Evolutionary conservation across 2,797 vertebrate genomes (phyloP).

Genomic region (Eurystomus glaucurus): DNA sequence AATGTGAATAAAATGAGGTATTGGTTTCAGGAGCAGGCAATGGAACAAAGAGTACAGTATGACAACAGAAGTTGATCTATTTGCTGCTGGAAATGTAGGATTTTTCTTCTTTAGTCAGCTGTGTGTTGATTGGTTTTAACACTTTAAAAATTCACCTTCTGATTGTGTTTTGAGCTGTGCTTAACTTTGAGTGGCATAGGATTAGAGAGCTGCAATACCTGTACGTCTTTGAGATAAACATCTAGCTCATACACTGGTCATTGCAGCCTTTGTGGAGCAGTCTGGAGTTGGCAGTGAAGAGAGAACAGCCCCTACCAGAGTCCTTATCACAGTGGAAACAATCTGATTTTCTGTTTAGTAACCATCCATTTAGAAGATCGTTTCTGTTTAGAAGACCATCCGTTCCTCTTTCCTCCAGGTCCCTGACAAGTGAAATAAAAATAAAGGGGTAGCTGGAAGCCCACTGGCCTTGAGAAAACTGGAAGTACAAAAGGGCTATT

Average conservation of each 20-base stretch:
- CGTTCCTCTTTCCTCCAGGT: not conserved
- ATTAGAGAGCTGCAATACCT: not conserved
- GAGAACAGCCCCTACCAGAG: not conserved
- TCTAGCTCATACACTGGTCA: rapidly evolving
- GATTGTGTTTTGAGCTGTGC: not conserved
- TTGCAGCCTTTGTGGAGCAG: not conserved
- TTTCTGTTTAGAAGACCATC: not conserved
- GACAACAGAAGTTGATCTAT: not conserved
- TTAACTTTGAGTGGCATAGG: not conserved
- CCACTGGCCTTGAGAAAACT: not conserved
- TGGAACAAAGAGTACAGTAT: not conserved
- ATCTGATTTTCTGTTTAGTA: not conserved
- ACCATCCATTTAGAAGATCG: too few relatives aligned
- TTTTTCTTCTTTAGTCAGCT: conserved; percentile 1
- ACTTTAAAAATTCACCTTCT: not conserved
- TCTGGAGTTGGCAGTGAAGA: not conserved
- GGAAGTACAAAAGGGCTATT: not conserved
- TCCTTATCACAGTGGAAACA: not conserved
- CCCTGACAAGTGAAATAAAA: not conserved
- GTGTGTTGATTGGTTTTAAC: not conserved
- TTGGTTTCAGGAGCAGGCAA: not conserved
- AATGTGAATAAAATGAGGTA: not conserved
- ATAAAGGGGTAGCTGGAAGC: not conserved
- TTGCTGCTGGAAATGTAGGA: not conserved
- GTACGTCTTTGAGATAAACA: not conserved